phyloP scores from a whole-genome alignment of 1,140 invertebrate species.

The Chlorops oryzae region DNA sequence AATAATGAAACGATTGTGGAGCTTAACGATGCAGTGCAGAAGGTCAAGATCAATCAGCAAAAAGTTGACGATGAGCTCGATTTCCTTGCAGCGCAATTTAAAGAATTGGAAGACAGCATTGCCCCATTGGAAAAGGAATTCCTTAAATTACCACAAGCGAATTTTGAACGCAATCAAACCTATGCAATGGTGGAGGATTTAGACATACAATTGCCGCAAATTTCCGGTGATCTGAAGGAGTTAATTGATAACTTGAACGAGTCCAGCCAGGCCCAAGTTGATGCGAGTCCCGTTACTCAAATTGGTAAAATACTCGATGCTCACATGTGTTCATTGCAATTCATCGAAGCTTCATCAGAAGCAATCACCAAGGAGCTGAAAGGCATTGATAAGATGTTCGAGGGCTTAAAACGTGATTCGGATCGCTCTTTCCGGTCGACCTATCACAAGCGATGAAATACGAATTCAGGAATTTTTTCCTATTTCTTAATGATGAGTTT shows the following conservation, averaged over 20 bases:
- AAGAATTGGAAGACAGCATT: constrained; percentile 83
- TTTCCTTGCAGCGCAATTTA: constrained; percentile 87
- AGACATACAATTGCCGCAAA: constrained; percentile 86
- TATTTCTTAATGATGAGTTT: neutral
- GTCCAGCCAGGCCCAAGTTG: constrained; percentile 74
- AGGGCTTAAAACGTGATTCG: constrained; percentile 68
- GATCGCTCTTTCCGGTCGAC: constrained; percentile 62
- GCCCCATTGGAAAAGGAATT: constrained; percentile 78
- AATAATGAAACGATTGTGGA: constrained; percentile 90
- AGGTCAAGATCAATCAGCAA: constrained; percentile 82
- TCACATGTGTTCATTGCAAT: constrained; percentile 93
- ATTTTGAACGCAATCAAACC: constrained; percentile 81
- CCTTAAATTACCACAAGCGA: constrained; percentile 63
- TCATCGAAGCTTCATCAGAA: constrained; percentile 75
- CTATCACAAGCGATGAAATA: constrained; percentile 40
- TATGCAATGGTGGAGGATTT: constrained; percentile 83
- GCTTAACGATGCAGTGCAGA: constrained; percentile 77
- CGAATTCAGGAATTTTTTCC: neutral
- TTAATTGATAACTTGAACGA: constrained; percentile 92
- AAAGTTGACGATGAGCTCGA: constrained; percentile 87
- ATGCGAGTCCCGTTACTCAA: constrained; percentile 83
- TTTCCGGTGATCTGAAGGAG: constrained; percentile 91
- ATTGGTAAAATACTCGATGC: constrained; percentile 91
- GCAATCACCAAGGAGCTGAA: constrained; percentile 73
- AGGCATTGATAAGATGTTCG: constrained; percentile 75